Evolutionary conservation across 1,140 invertebrate genomes (phyloP), one percentile per base, ranked within the genome.

Genomic region (Drosophila lini): DNA sequence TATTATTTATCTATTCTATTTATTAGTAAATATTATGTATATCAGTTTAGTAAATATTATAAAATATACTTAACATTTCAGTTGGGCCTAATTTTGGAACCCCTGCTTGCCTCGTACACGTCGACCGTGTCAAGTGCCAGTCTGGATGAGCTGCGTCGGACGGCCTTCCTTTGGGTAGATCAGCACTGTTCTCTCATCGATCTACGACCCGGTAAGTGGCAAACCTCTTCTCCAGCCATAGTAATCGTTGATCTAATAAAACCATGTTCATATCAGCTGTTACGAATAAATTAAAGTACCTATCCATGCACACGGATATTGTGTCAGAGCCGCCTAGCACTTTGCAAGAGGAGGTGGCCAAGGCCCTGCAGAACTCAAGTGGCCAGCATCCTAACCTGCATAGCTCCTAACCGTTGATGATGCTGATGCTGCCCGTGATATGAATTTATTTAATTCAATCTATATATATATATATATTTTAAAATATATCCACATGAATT

Each of bases 151-250:
- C 94, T 99, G 67, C 98, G 97, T 93, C 95, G 97, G 73, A 98
- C 97, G 65, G 97, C 97, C 62, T 94, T 98, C 78, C 94, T 96
- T 34, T 99, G 98, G 98, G 95, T 98, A 36, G 98, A 99, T 91
- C 97, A 99, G 91, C 97, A 98, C 93, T 99, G 98, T 93, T 98
- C 97, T 11, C 94, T 99, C 63, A 95, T 97, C 71, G 95, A 97
- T 93, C 96, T 99, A 91, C 95, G 98, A 91, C 97, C 97, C 93
- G 96, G 98, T 98, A 94, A 93, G 80, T 32, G 2, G 0, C 5
- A 13, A 34, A 9, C 3, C 7, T 22, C 15, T 7, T 4, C 1
- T 8, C 19, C 2, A 9, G 16, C 3, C 5, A 25, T 3, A 41
- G 10, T 3, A 9, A 32, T 9, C 3, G 3, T 9, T 1, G 0